Conservation (phyloP, 2,113 vertebrate genomes). For the Gallinago jamesoni region DNA sequence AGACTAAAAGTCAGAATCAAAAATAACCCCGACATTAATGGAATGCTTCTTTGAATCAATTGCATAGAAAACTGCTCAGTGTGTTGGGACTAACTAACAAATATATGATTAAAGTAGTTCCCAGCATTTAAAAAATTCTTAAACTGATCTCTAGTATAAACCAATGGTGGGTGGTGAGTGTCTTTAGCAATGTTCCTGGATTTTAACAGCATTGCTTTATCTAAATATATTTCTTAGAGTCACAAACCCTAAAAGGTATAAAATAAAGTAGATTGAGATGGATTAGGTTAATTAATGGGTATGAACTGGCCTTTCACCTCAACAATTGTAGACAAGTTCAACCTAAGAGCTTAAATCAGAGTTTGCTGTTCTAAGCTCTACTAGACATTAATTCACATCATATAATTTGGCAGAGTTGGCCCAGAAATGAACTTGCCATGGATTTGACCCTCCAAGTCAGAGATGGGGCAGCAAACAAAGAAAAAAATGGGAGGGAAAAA, state of each 20-base stretch:
- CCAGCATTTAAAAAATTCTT: slow-evolving; percentile 43
- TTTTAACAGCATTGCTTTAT: slow-evolving; percentile 60
- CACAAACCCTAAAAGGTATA: slow-evolving; percentile 69
- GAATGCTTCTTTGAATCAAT: slow-evolving; percentile 21
- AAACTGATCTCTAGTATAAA: slow-evolving; percentile 30
- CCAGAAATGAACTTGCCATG: slow-evolving; percentile 80
- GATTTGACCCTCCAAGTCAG: slow-evolving; percentile 67
- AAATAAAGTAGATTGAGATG: slow-evolving; percentile 78
- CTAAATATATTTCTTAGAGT: slow-evolving; percentile 70
- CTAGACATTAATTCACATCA: slow-evolving; percentile 80
- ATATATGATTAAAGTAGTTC: slow-evolving; percentile 41
- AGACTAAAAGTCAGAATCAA: slow-evolving; percentile 24
- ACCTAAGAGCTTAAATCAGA: slow-evolving; percentile 79
- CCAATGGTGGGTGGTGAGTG: not conserved
- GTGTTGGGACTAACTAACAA: slow-evolving; percentile 13
- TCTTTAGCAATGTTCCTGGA: slow-evolving; percentile 47
- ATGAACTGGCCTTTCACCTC: slow-evolving; percentile 77
- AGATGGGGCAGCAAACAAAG: slow-evolving; percentile 28
- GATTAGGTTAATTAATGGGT: slow-evolving; percentile 79
- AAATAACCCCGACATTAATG: slow-evolving; percentile 36
- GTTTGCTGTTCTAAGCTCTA: slow-evolving; percentile 72
- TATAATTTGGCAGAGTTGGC: slow-evolving; percentile 80
- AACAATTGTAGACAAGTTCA: slow-evolving; percentile 78
- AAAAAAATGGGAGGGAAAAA: not conserved
- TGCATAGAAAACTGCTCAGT: not conserved